Base-by-base conservation (phyloP, 64 coral and sea anemone species). In the Stichodactyla helianthus region DNA sequence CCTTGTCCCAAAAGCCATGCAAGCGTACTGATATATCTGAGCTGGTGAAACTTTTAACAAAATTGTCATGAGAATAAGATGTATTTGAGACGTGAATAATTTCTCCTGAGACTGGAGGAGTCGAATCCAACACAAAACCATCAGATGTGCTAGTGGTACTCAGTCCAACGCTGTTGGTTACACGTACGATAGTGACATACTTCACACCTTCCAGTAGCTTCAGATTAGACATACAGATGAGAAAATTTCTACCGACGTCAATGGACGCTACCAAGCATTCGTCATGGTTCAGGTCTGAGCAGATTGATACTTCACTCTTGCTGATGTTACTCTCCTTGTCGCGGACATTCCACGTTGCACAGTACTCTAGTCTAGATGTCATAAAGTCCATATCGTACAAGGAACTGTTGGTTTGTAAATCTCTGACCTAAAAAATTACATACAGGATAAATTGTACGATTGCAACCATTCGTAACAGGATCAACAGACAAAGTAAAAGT, bases 301-400 rank as follows among this genome's bases (percentile, higher is more conserved):
- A 94, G n/a, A 99, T 85, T 16, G 93, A 92, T 50, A 99, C 35
- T 54, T 99, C 97, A 77, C 62, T 95, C 35, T 80, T 89, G 4
- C 56, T 58, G 9, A 99, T 80, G 20, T 88, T 88, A 55, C 89
- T 92, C 82, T 99, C 97, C 8, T 53, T 17, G 19, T 99, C 97
- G 55, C 56, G 5, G 56, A 52, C 27, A 51, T 79, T 52, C 94
- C 94, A 96, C 6, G 31, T 85, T 23, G 91, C 91, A 18, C 91
- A 96, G 82, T 84, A 96, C 17, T 87, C 79, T 8, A 89, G 82
- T 89, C 89, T 93, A 7, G 94, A 83, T 53, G 94, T 90, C 23
- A 96, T 87, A 15, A 78, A 96, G 54, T 96, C 94, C n/a, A 59
- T 90, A 31, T 96, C 94, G 18, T 16, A 19, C n/a, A 83, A 6